Evolutionary conservation across 2,113 vertebrate species (phyloP), one percentile per base, ranked within the genome.

Genomic region (Gila orcuttii): DNA sequence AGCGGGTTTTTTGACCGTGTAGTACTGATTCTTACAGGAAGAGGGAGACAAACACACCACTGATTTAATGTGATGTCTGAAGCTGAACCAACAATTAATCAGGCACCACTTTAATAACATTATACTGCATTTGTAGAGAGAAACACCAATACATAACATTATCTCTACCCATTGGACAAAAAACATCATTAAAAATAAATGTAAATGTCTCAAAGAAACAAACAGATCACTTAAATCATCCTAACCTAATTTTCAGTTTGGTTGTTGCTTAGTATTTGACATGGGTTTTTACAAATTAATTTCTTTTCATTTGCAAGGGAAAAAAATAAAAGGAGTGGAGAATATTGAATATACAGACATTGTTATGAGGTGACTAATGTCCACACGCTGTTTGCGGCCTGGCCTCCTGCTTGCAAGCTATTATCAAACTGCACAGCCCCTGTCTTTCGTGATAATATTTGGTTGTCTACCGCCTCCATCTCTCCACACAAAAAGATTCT

Each of bases 311-410:
- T 74, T 74, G 42, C 23, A 47, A 74, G 42, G 69, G 39, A 25
- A 74, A 74, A 23, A 45, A 45, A 74, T 74, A 25, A 3, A 73
- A 45, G 23, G 5, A 25, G n/a, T 23, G 1, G 71, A 47, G 71
- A 74, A 42, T 3, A 74, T 3, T 47, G 42, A 74, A 74, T 47
- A 79, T 25, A 79, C 9, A 60, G 21, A 2, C 55, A n/a, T 60
- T 60, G n/a, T 60, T 79, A 59, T 36, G 55, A 79, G 19, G 55
- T 79, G 55, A 79, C 55, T 75, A 74, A 74, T 74, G 28, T 75
- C 42, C 73, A 47, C 73, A 28, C n/a, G 23, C 55, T 60, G 28
- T 23, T 59, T 59, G 76, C 52, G 2, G 50, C 31, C 10, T 13
- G 31, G 52, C 52, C 19, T 78, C 52, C 50, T 78, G 76, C 52